Evolutionary conservation across 2,797 vertebrate genomes (phyloP).

Genomic region (Sitta carolinensis): DNA sequence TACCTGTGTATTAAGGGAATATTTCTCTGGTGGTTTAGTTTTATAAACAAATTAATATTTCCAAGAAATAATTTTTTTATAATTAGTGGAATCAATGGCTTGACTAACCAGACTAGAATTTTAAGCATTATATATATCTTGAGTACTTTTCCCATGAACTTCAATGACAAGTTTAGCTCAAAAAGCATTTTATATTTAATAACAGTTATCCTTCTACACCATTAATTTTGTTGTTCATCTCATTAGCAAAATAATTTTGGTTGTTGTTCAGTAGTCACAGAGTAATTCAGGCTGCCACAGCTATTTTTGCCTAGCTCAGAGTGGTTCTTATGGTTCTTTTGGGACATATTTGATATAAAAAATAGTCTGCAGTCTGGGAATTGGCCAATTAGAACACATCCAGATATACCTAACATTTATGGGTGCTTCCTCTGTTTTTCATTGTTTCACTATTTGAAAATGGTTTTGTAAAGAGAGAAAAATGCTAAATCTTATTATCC

Average conservation of each 20-base stretch:
- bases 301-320: background rate
- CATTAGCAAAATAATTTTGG: background rate
- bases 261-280: background rate
- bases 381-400: background rate
- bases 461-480: background rate
- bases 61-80: background rate
- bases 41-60: background rate
- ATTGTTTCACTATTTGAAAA: background rate
- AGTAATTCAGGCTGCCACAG: background rate
- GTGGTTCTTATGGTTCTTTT: background rate
- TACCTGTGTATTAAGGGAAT: background rate
- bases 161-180: background rate
- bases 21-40: background rate
- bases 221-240: background rate
- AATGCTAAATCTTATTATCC: background rate
- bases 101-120: background rate
- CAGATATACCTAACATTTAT: background rate
- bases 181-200: background rate
- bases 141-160: background rate
- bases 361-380: background rate
- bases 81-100: background rate
- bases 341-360: background rate
- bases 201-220: background rate
- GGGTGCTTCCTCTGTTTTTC: background rate
- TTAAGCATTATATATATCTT: background rate